Evolutionary conservation across 2,797 vertebrate species (phyloP), one percentile per base, ranked within the genome.

Genomic region (Aldrovandia affinis): DNA sequence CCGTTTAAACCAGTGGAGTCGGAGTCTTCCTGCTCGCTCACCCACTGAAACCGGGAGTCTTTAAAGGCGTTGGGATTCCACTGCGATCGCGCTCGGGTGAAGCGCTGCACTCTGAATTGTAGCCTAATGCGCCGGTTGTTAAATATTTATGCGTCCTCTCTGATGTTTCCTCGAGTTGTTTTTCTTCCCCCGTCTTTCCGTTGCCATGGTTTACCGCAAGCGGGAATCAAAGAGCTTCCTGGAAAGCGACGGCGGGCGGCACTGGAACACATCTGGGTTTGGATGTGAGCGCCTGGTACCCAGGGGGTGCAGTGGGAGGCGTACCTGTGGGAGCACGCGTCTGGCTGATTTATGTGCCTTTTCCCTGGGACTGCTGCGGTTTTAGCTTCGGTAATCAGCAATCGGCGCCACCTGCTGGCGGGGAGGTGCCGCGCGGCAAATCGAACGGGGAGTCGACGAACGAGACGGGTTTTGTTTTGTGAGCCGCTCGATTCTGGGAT

Each of bases 101-200:
- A 79, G 30, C 30, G 50, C 54, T 79, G 47, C 78, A n/a, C 22
- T 78, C 14, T 77, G 39, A n/a, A 47, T 33, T 33, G 78, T 78
- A 78, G n/a, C 44, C 75, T 12, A 78, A 78, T 47, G 7, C 50
- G 42, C 33, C 36, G 14, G 68, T 28, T 20, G 8, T 70, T 70
- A 70, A 70, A 70, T 70, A 70, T 70, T 70, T 22, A 70, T 70
- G 28, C 28, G 3, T 33, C 9, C 9, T 65, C 63, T 65, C 7
- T 33, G n/a, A 30, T 65, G 63, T 65, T 8, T 70, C 30, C n/a
- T 39, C 68, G 18, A 39, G 33, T 70, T 70, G 68, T 68, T 70
- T 70, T 70, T 70, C 33, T 3, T 36, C 39, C n/a, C n/a, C 68
- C 68, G 39, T 70, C 68, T 70, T 70, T 39, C 33, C 39, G 68